Evolutionary conservation across 2,888 invertebrate species (phyloP).

Genomic region (Prenolepis imparis): DNA sequence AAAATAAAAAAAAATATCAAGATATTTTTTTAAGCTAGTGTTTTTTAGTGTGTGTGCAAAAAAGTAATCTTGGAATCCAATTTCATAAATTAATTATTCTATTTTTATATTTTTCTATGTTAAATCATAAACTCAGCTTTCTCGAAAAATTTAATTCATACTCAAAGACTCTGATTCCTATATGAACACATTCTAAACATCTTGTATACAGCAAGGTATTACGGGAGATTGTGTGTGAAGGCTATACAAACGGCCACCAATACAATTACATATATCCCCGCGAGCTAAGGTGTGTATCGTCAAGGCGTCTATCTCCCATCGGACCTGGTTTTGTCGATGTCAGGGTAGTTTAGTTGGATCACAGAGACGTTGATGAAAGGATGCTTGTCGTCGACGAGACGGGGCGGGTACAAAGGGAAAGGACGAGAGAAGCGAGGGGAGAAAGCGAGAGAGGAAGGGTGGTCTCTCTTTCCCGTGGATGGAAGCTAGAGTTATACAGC

Average conservation of each 20-base stretch:
- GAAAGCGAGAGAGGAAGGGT: background rate
- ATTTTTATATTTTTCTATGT: background rate
- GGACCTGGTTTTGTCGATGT: constrained; percentile 63
- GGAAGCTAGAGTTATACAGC: constrained; percentile 63
- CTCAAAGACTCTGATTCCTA: background rate
- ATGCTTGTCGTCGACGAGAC: constrained; percentile 56
- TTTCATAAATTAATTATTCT: background rate
- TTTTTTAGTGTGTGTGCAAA: background rate
- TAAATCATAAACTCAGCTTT: background rate
- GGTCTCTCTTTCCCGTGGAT: constrained; percentile 26
- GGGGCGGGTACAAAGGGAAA: constrained; percentile 48
- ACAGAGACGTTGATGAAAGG: constrained; percentile 70
- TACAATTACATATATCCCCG: constrained; percentile 40
- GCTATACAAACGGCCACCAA: constrained; percentile 29
- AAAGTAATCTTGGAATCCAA: background rate
- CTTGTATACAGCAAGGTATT: constrained; percentile 25
- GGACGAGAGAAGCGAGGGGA: constrained; percentile 1
- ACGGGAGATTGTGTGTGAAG: constrained; percentile 32
- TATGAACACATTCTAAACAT: background rate
- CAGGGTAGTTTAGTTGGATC: constrained; percentile 65
- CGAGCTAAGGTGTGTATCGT: constrained; percentile 57
- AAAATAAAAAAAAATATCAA: background rate
- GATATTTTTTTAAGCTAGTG: background rate
- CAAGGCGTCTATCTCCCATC: constrained; percentile 69
- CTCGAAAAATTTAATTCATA: background rate